These are phyloP conservation scores for Hanleya hanleyi DNA, from an alignment of 2,888 invertebrate genomes.

Conservation along the genomic window DNA sequence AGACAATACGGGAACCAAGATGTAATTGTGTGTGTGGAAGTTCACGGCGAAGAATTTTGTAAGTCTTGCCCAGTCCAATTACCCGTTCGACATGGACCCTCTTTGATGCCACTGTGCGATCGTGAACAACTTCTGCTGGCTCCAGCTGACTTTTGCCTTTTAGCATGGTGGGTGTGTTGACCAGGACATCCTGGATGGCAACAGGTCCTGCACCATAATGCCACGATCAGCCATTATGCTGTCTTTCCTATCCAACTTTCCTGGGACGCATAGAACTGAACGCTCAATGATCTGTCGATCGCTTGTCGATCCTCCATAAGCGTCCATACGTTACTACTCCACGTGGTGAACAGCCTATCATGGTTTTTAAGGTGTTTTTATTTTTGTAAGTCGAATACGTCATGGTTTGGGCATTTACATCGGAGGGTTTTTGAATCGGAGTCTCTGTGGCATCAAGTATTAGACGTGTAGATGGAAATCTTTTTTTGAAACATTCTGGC, in stretches of 20 bases:
- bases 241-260: slow-evolving; percentile 1
- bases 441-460: slow-evolving; percentile 45
- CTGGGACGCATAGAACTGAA: background rate
- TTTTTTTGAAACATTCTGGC: slow-evolving; percentile 34
- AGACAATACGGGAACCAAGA: slow-evolving; percentile 21
- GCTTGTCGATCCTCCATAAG: slow-evolving; percentile 19
- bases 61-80: slow-evolving; percentile 32
- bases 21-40: slow-evolving; percentile 14
- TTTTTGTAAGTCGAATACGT: slow-evolving; percentile 47
- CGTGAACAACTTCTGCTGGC: slow-evolving; percentile 12
- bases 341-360: slow-evolving; percentile 34
- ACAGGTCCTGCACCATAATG: slow-evolving; percentile 28
- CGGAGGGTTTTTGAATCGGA: slow-evolving; percentile 39
- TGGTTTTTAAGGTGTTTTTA: slow-evolving; percentile 41
- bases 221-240: slow-evolving; percentile 30
- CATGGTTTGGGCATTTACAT: slow-evolving; percentile 31
- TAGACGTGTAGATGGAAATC: slow-evolving; percentile 40
- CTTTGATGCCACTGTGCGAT: slow-evolving; percentile 18
- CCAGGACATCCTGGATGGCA: slow-evolving; percentile 17
- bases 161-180: slow-evolving; percentile 24
- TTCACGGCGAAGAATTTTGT: slow-evolving; percentile 26
- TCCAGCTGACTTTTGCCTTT: slow-evolving; percentile 23
- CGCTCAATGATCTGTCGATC: slow-evolving; percentile 27
- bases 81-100: slow-evolving; percentile 32
- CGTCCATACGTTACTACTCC: slow-evolving; percentile 30